Conservation (phyloP, 2,888 invertebrate species). For the Limenitis arthemis region DNA sequence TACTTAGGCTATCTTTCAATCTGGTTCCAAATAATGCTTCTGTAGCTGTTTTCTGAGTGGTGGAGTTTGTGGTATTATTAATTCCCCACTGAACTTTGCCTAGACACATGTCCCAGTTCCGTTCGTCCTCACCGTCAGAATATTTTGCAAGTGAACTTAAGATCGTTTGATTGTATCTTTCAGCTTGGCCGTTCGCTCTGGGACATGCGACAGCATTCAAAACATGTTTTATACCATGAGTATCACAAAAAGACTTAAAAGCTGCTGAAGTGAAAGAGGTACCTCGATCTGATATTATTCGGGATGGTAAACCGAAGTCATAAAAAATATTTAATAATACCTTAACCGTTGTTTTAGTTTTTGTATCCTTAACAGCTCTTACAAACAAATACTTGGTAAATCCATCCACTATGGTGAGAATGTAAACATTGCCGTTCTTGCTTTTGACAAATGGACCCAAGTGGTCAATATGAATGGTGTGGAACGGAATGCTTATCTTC, state of each 20-base stretch:
- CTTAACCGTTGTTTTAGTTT: slow-evolving; percentile 30
- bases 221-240: slow-evolving; percentile 26
- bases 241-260: slow-evolving; percentile 33
- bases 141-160: slow-evolving; percentile 5
- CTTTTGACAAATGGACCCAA: slow-evolving; percentile 43
- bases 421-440: slow-evolving; percentile 32
- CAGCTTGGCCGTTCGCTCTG: slow-evolving; percentile 31
- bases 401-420: slow-evolving; percentile 37
- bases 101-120: slow-evolving; percentile 14
- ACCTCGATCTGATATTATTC: slow-evolving; percentile 41
- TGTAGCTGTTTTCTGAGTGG: too few relatives aligned
- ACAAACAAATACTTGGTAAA: slow-evolving; percentile 40
- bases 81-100: slow-evolving; percentile 19
- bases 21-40: too few relatives aligned
- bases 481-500: slow-evolving; percentile 40
- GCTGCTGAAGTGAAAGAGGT: slow-evolving; percentile 35
- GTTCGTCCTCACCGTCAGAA: slow-evolving; percentile 4
- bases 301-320: slow-evolving; percentile 18
- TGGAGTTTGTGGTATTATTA: too few relatives aligned
- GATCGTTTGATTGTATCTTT: slow-evolving; percentile 13
- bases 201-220: slow-evolving; percentile 28
- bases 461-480: slow-evolving; percentile 48
- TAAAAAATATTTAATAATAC: slow-evolving; percentile 29
- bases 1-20: too few relatives aligned
- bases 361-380: slow-evolving; percentile 32